A percentile compares a stretch with the other conserved stretches of the same genome.
Evolutionary conservation across 2,888 invertebrate genomes (phyloP).

Genomic region (Phaonia tiefii): DNA sequence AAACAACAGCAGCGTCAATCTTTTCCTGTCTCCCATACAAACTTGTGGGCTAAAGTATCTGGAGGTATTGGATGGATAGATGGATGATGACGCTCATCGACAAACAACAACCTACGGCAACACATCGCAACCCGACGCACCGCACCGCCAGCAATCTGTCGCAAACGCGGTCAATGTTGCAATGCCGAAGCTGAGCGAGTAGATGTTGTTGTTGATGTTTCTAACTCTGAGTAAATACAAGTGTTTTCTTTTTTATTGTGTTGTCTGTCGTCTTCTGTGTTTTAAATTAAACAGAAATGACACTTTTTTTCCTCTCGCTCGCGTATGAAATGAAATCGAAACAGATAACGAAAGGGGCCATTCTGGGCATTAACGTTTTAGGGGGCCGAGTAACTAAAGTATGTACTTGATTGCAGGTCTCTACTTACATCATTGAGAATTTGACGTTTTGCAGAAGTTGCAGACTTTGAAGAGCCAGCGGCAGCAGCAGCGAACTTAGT

Average conservation of each 20-base stretch:
- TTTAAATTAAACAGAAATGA: conserved; percentile 47
- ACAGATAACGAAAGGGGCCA: background rate
- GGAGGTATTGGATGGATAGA: conserved; percentile 14
- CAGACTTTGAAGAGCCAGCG: conserved; percentile 31
- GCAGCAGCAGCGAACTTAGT: conserved; percentile 31
- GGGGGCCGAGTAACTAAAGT: background rate
- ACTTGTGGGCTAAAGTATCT: background rate
- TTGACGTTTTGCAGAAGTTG: conserved; percentile 67
- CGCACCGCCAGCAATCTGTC: conserved; percentile 39
- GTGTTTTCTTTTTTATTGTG: conserved; percentile 46
- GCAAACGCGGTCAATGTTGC: conserved; percentile 63
- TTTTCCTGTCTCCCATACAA: conserved; percentile 31
- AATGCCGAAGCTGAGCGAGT: conserved; percentile 44
- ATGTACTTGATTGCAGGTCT: background rate
- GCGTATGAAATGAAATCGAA: no score
- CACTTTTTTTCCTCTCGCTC: conserved; percentile 2
- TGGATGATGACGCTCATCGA: conserved; percentile 19
- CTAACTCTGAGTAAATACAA: conserved; percentile 53
- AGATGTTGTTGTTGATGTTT: conserved; percentile 22
- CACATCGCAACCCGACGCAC: conserved; percentile 7
- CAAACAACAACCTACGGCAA: conserved; percentile 39
- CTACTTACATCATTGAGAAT: conserved; percentile 73
- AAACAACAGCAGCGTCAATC: conserved; percentile 49
- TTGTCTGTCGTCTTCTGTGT: conserved; percentile 35
- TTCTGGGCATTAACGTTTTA: background rate